A percentile compares a stretch with the other conserved stretches of the same genome.
Conservation (phyloP, 2,113 vertebrate genomes). For the Rhinogobius similis region DNA sequence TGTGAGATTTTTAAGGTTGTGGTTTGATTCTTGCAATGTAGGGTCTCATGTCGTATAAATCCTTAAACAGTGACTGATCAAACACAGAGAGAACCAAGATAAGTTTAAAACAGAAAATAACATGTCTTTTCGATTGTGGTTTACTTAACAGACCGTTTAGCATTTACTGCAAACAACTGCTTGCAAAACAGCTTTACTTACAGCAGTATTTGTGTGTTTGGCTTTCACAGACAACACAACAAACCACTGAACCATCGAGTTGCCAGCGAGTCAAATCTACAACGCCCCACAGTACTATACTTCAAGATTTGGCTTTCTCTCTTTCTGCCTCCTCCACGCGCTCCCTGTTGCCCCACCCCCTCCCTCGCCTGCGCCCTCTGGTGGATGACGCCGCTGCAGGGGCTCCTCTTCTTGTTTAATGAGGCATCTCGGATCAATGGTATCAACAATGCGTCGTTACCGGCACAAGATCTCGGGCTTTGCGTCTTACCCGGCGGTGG, state of each 20-base stretch:
- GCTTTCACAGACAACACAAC: background rate
- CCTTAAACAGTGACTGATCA: no score
- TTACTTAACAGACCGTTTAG: background rate
- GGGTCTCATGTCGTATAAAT: no score
- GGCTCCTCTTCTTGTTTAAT: conserved; percentile 66
- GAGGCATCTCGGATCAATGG: conserved; percentile 69
- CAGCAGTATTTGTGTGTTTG: background rate
- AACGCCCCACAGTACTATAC: conserved; percentile 4
- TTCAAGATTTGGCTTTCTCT: background rate
- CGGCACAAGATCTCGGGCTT: conserved; percentile 33
- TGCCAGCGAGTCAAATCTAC: conserved; percentile 9
- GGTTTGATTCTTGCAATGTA: no score
- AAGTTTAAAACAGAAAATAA: no score
- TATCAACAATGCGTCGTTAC: conserved; percentile 59
- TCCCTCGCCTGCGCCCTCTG: conserved; percentile 40
- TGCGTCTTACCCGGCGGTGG: conserved; percentile 37
- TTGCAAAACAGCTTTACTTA: background rate
- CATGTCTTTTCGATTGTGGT: background rate
- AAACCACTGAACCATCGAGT: background rate
- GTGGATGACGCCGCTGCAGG: conserved; percentile 58
- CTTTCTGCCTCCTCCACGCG: background rate
- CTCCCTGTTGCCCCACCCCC: no score
- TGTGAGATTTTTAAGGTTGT: no score
- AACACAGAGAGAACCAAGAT: no score
- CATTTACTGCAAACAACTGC: background rate